These are phyloP conservation scores for Branchinecta lindahli DNA, from an alignment of 1,140 invertebrate species.

Conservation along the genomic window DNA sequence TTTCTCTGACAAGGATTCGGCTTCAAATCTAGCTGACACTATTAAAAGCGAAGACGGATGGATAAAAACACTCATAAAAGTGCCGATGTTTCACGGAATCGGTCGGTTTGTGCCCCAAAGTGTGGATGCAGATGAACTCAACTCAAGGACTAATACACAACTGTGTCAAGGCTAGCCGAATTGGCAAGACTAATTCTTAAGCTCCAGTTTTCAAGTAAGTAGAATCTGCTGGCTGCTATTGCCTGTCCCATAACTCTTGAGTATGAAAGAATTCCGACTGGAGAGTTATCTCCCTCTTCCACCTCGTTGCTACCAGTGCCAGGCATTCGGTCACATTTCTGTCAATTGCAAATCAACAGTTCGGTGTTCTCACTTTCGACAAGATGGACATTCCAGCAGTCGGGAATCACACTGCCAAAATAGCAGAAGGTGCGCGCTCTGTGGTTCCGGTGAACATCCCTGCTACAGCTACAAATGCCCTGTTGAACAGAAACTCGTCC, in stretches of 20 bases:
- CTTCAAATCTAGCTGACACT: neutral
- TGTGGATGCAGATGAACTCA: neutral
- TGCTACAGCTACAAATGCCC: neutral
- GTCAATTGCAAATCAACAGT: neutral
- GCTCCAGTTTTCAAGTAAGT: neutral
- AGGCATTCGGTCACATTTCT: neutral
- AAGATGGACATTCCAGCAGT: neutral
- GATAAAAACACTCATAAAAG: neutral
- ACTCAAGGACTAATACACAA: neutral
- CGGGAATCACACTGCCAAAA: neutral
- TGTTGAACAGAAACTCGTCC: neutral
- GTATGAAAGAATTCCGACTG: neutral
- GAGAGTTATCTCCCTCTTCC: neutral
- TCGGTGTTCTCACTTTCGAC: neutral
- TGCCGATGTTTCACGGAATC: neutral
- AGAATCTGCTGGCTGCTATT: neutral
- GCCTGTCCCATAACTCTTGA: neutral
- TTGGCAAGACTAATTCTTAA: neutral
- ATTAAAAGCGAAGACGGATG: neutral
- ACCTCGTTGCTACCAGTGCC: neutral
- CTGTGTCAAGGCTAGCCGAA: neutral
- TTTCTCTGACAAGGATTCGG: neutral
- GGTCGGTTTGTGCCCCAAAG: neutral
- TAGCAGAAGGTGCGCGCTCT: neutral
- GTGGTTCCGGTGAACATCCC: neutral